Evolutionary conservation across 2,888 invertebrate species (phyloP).

Genomic region (Polia nebulosa): DNA sequence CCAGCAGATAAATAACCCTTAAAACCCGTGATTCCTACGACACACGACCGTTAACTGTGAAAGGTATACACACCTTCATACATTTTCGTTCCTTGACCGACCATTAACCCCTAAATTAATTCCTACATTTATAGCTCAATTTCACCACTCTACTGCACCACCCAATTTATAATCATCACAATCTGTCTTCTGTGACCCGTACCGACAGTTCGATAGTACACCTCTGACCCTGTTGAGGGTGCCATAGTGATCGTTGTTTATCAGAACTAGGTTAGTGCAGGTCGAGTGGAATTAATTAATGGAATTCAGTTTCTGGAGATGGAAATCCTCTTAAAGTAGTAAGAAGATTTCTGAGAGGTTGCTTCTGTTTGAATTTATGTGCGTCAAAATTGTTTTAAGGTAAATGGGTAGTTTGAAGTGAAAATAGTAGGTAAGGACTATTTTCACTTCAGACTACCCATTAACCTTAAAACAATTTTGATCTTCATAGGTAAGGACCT

Average conservation of each 20-base stretch:
- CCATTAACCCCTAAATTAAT: too few relatives aligned
- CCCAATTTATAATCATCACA: slow-evolving; percentile 31
- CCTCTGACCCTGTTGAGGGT: slow-evolving; percentile 10
- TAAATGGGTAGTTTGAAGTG: neutral
- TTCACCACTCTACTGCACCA: slow-evolving; percentile 13
- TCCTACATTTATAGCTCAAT: slow-evolving; percentile 23
- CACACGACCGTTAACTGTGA: too few relatives aligned
- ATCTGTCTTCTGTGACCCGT: slow-evolving; percentile 49
- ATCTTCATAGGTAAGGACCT: too few relatives aligned
- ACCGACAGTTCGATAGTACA: slow-evolving; percentile 28
- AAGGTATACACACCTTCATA: too few relatives aligned
- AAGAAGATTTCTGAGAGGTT: too few relatives aligned
- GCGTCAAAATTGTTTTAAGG: neutral
- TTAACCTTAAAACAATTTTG: too few relatives aligned
- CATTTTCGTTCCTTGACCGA: too few relatives aligned
- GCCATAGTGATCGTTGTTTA: slow-evolving; percentile 13
- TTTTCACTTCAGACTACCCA: too few relatives aligned
- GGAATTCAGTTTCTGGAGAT: slow-evolving; percentile 23
- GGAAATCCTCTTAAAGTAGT: slow-evolving; percentile 3
- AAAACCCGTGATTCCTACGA: too few relatives aligned
- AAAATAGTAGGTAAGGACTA: too few relatives aligned
- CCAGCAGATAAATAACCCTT: too few relatives aligned
- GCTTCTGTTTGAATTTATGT: neutral
- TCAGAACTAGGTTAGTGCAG: slow-evolving; percentile 35
- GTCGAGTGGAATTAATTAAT: slow-evolving; percentile 32